These are phyloP conservation scores for Pogonus chalceus DNA, from an alignment of 1,140 invertebrate genomes.

Conservation along the genomic window DNA sequence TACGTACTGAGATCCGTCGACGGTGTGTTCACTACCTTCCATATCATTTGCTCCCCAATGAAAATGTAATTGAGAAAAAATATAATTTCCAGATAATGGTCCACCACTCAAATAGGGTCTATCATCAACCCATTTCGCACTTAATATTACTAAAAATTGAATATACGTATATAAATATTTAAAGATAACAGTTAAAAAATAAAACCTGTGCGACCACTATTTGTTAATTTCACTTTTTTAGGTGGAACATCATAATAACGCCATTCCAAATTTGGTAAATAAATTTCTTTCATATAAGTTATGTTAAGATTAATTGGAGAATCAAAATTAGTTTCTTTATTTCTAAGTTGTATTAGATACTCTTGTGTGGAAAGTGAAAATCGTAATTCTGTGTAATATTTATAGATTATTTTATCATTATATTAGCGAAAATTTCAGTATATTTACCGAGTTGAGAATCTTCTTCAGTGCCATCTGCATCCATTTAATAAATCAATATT, in stretches of 20 bases:
- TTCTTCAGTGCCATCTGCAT: too few species aligned
- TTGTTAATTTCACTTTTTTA: constrained; percentile 48
- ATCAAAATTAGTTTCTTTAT: constrained; percentile 30
- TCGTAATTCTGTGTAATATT: too few species aligned
- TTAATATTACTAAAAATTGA: constrained; percentile 39
- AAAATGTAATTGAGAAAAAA: constrained; percentile 67
- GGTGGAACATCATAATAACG: constrained; percentile 41
- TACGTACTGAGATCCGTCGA: constrained; percentile 48
- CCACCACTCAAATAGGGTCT: constrained; percentile 47
- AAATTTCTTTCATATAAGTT: constrained; percentile 33
- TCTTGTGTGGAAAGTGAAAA: too few species aligned
- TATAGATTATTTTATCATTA: too few species aligned
- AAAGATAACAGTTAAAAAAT: background rate
- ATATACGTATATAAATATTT: background rate
- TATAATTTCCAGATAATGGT: constrained; percentile 49
- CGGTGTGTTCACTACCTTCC: constrained; percentile 66
- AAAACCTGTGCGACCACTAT: constrained; percentile 47
- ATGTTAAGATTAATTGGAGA: constrained; percentile 48
- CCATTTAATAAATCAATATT: too few species aligned
- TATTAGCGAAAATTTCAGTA: too few species aligned
- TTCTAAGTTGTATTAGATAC: too few species aligned
- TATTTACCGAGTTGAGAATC: too few species aligned
- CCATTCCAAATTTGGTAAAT: constrained; percentile 41
- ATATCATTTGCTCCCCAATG: constrained; percentile 67
- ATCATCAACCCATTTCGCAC: constrained; percentile 45